Base-by-base conservation (phyloP, 2,113 vertebrate species). In the Scopus umbretta region DNA sequence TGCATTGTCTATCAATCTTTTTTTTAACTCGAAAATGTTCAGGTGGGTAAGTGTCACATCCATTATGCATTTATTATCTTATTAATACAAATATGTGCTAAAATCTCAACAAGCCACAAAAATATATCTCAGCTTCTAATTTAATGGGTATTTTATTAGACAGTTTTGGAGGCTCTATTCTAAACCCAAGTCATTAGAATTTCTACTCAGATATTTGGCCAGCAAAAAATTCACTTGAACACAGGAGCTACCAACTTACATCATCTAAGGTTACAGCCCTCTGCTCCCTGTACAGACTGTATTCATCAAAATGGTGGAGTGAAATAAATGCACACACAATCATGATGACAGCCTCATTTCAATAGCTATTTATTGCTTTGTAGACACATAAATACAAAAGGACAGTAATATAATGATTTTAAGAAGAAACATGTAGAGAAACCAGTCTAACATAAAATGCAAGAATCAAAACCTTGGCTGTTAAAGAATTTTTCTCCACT, bases 31-130 rank as follows among this genome's bases (percentile, higher is more conserved):
- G 2, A 25, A 91, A 84, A 85, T 59, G 50, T 86, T 91, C 78
- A 95, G 84, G 88, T 93, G 58, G 74, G 15, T 62, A 91, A 84
- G 61, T 71, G 70, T 61, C 63, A 16, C 72, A 89, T 73, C 40
- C n/a, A 71, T 91, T 95, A 89, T n/a, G 29, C 36, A 42, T 95
- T 94, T 85, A 79, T 91, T 90, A 91, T 85, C 66, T 91, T 53
- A 85, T 68, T 88, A 91, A 91, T 38, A 80, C 52, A 47, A 83
- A 49, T 80, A 75, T 22, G 26, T 40, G 26, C 42, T 73, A 70
- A 58, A 76, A 90, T 88, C 73, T 92, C 74, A 79, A 80, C 22
- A 63, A 76, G 70, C 78, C 53, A 71, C 89, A 93, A 82, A 92
- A 95, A 55, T 27, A 21, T 30, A 78, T 47, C 78, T 49, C 45